phyloP scores from a whole-genome alignment of 2,113 vertebrate species.

The Corythornis madagascariensis region DNA sequence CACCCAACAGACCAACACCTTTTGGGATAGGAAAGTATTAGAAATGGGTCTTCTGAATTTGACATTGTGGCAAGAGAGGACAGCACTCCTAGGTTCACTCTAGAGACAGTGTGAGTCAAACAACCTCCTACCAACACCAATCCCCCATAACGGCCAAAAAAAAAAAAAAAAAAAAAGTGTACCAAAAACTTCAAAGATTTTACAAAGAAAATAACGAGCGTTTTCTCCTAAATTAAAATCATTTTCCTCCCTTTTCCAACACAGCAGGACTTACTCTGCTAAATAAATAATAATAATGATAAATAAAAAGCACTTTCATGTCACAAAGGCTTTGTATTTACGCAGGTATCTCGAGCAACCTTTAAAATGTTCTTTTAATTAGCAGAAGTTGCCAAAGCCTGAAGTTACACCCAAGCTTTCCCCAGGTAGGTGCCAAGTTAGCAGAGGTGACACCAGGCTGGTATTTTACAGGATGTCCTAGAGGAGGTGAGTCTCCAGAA shows the following conservation, averaged over 20 bases:
- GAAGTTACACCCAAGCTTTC: background rate
- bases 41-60: accelerated
- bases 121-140: background rate
- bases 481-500: background rate
- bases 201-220: background rate
- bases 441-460: background rate
- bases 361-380: background rate
- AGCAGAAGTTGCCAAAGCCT: background rate
- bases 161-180: no score
- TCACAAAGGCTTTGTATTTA: background rate
- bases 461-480: background rate
- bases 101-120: background rate
- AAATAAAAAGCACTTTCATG: background rate
- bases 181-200: background rate
- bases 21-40: background rate
- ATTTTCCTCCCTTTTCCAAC: background rate
- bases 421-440: background rate
- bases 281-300: background rate
- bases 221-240: background rate
- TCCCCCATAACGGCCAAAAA: background rate
- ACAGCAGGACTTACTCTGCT: background rate
- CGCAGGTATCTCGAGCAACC: background rate
- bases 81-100: accelerated
- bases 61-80: background rate
- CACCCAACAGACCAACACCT: background rate